These are phyloP conservation scores for Drosophila cyrtoloma DNA, from an alignment of 2,888 invertebrate genomes.

Conservation along the genomic window DNA sequence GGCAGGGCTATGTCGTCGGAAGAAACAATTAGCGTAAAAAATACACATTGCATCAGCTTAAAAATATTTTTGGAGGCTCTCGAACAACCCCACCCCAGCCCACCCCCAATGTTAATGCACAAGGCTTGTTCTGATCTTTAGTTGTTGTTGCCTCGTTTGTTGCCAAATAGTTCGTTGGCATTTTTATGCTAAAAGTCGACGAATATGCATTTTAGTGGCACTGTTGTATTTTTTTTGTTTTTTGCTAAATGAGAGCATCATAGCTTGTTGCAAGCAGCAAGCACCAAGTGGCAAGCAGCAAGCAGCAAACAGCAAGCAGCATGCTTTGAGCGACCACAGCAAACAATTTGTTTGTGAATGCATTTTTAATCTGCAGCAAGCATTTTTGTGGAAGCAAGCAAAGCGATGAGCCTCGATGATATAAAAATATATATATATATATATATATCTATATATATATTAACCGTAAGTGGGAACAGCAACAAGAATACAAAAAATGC, in stretches of 20 bases:
- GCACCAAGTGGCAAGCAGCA: neutral
- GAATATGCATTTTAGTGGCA: slow-evolving; percentile 49
- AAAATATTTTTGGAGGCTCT: slow-evolving; percentile 42
- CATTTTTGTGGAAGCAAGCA: slow-evolving; percentile 32
- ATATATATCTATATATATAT: neutral
- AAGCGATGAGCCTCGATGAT: neutral
- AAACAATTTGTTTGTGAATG: slow-evolving; percentile 52
- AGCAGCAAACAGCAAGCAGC: neutral
- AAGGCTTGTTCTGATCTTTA: slow-evolving; percentile 28
- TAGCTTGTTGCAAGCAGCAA: neutral
- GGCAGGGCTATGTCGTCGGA: slow-evolving; percentile 38
- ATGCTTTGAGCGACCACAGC: slow-evolving; percentile 10
- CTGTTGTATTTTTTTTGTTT: slow-evolving; percentile 25
- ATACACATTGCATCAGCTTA: slow-evolving; percentile 61
- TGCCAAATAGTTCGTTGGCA: slow-evolving; percentile 54
- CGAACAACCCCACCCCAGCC: neutral
- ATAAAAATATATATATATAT: slow-evolving; percentile 40
- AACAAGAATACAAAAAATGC: slow-evolving; percentile 4
- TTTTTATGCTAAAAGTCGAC: slow-evolving; percentile 64
- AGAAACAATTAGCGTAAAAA: slow-evolving; percentile 85
- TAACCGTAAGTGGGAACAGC: neutral
- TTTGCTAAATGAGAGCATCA: neutral
- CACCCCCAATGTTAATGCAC: slow-evolving; percentile 37
- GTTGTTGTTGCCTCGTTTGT: slow-evolving; percentile 24
- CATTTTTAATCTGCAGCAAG: slow-evolving; percentile 69